Conservation (phyloP, 2,797 vertebrate genomes). For the Poecilia wingei region DNA sequence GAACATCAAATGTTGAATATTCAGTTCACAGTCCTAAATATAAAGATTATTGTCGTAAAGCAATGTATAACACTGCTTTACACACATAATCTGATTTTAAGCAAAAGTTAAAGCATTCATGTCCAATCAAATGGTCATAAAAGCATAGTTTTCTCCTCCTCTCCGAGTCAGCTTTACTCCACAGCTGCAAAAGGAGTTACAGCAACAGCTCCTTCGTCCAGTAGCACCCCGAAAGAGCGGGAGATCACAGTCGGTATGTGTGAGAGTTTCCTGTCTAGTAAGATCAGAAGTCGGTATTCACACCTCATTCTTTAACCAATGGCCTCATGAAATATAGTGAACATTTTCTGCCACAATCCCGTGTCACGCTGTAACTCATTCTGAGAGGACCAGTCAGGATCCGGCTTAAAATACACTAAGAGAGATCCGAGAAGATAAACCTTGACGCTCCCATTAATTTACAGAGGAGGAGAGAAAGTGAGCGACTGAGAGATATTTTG, state of each 20-base stretch:
- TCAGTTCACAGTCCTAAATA: background rate
- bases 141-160: slow-evolving; percentile 20
- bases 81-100: background rate
- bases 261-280: slow-evolving; percentile 46
- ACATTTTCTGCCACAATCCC: slow-evolving; percentile 46
- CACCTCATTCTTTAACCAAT: slow-evolving; percentile 68
- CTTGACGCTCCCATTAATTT: slow-evolving; percentile 48
- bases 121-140: background rate
- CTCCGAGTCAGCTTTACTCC: slow-evolving; percentile 40
- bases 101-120: background rate
- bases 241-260: slow-evolving; percentile 58
- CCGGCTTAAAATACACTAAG: slow-evolving; percentile 55
- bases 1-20: background rate
- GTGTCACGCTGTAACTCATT: slow-evolving; percentile 66
- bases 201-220: slow-evolving; percentile 69
- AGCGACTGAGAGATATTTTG: slow-evolving; percentile 29
- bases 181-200: slow-evolving; percentile 52
- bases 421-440: slow-evolving; percentile 49
- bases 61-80: background rate
- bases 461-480: slow-evolving; percentile 23
- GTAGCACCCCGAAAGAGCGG: slow-evolving; percentile 59
- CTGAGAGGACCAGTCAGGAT: slow-evolving; percentile 54
- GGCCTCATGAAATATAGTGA: slow-evolving; percentile 29
- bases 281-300: slow-evolving; percentile 40
- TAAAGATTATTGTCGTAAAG: background rate